A percentile compares a stretch with the other conserved stretches of the same genome.
These are phyloP conservation scores for Thalassarche chlororhynchos DNA, from an alignment of 2,113 vertebrate species.

Conservation along the genomic window DNA sequence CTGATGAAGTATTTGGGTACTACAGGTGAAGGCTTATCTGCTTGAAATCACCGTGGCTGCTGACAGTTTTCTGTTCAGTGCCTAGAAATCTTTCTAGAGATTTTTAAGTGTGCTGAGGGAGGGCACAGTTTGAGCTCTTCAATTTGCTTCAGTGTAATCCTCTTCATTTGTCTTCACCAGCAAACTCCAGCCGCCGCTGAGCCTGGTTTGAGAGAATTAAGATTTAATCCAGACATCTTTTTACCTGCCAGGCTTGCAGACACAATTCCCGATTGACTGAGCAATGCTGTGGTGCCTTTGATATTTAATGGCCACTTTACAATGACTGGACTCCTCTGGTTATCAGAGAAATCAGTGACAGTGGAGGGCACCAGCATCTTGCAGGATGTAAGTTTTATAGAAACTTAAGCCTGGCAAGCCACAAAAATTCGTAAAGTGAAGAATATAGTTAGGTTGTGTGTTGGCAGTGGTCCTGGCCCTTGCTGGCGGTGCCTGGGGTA, in stretches of 20 bases:
- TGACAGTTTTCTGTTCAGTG: background rate
- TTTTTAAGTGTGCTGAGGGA: background rate
- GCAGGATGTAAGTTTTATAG: background rate
- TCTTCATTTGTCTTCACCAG: background rate
- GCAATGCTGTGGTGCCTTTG: background rate
- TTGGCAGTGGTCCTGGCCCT: background rate
- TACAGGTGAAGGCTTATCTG: background rate
- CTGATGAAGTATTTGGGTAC: background rate
- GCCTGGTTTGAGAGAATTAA: background rate
- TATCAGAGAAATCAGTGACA: background rate
- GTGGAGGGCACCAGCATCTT: background rate
- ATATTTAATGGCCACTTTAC: background rate
- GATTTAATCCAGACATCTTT: background rate
- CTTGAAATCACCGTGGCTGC: background rate
- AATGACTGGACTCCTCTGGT: background rate
- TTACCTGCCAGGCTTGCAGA: background rate
- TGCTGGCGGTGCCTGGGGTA: background rate
- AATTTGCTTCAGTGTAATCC: background rate
- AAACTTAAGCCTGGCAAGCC: background rate
- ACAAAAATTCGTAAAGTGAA: background rate
- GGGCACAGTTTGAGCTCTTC: background rate
- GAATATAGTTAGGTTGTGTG: rapidly evolving
- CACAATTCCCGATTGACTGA: background rate
- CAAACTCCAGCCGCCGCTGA: background rate
- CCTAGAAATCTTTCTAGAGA: background rate